Conservation (phyloP, 2,797 vertebrate species). For the Lutjanus argentimaculatus region DNA sequence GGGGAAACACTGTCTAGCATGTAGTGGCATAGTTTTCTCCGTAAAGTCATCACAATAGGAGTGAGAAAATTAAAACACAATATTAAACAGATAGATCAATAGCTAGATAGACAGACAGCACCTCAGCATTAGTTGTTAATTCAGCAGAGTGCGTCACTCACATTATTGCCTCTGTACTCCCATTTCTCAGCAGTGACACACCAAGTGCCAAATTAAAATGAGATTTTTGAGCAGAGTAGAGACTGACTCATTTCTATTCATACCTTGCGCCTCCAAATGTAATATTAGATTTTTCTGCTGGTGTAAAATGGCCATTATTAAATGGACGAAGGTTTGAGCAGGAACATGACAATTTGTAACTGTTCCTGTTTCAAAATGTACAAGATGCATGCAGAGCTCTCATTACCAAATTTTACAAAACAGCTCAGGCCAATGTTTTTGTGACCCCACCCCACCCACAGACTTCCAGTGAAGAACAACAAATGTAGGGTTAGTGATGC, state of each 20-base stretch:
- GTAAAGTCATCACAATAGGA: no score
- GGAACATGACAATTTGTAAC: neutral
- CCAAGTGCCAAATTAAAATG: neutral
- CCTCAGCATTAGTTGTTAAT: neutral
- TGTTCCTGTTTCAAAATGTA: neutral
- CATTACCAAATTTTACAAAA: slow-evolving; percentile 5
- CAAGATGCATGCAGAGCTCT: neutral
- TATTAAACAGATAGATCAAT: no score
- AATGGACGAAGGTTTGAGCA: neutral
- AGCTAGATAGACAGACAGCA: neutral
- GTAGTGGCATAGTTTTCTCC: no score
- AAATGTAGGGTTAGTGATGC: slow-evolving; percentile 2
- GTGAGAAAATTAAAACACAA: no score
- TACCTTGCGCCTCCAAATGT: slow-evolving; percentile 3
- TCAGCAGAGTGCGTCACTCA: no score
- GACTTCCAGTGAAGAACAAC: slow-evolving; percentile 3
- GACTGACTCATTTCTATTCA: slow-evolving; percentile 12
- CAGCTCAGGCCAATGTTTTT: neutral
- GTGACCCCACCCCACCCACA: neutral
- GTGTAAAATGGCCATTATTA: slow-evolving; percentile 19
- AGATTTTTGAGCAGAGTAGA: neutral
- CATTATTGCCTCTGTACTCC: neutral
- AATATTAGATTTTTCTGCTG: neutral
- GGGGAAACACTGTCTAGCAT: no score
- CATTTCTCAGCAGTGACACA: neutral